Base-by-base conservation (phyloP, 2,797 vertebrate genomes). In the Catharus ustulatus region DNA sequence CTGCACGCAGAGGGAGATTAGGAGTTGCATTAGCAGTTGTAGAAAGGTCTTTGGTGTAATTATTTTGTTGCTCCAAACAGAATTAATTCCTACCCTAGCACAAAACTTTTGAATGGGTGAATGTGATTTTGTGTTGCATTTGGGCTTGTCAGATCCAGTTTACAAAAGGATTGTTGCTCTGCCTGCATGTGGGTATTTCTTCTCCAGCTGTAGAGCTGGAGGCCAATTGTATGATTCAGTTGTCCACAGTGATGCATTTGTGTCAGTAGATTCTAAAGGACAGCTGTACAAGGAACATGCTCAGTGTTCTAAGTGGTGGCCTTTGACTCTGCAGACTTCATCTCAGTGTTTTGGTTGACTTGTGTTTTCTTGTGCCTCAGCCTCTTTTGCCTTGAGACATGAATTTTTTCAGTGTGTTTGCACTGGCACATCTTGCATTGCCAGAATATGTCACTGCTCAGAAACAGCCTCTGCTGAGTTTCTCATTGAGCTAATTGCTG, bases 1-100 rank as follows among this genome's bases (percentile, higher is more conserved):
- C 57, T 84, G 73, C 67, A 27, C 84, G 61, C 84, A 89, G 71
- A 87, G 22, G 18, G 11, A 32, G 84, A 96, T 95, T 95, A 95
- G 63, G 54, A 74, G 13, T n/a, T 73, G 75, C 81, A 82, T 94
- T 90, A 94, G 84, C 59, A 73, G 24, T 82, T 77, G 72, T 76
- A 64, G 84, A 68, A 93, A 84, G 38, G 61, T 81, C 87, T 86
- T 63, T 83, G 85, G 63, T 79, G 34, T 59, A 77, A 78, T 79
- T 84, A 63, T 94, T 96, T 91, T 34, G 8, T 73, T 91, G 54
- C 77, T 88, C 27, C 59, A 79, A 89, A 88, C 14, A 66, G 67
- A 88, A 92, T 49, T 78, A 91, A 71, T 78, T 92, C 48, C 36
- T 72, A 42, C 62, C 32, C 16, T 67, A 36, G 36, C 58, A 79